These are phyloP conservation scores for Epinotia demarniana DNA, from an alignment of 2,888 invertebrate genomes.

Conservation along the genomic window DNA sequence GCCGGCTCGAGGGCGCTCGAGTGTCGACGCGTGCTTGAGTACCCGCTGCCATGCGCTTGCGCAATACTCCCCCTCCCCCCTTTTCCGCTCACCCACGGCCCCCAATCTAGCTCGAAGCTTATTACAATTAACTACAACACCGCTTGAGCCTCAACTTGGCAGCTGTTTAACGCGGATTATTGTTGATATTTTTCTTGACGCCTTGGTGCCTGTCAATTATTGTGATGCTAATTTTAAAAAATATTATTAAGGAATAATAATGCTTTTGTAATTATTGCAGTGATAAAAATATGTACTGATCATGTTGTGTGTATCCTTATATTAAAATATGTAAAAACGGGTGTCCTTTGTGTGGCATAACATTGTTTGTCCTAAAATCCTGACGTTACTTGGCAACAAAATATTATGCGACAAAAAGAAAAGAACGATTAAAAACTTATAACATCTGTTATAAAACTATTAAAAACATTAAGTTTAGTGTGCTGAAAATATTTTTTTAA, in stretches of 20 bases:
- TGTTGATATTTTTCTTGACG: slow-evolving; percentile 49
- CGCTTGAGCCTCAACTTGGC: slow-evolving; percentile 73
- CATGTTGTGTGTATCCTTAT: too few species aligned
- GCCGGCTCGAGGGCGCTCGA: slow-evolving; percentile 75
- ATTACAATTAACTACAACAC: slow-evolving; percentile 77
- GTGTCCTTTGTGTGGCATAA: too few species aligned
- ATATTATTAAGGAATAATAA: neutral
- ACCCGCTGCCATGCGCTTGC: slow-evolving; percentile 72
- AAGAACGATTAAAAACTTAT: too few species aligned
- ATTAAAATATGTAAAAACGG: too few species aligned
- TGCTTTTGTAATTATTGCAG: too few species aligned
- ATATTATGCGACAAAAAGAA: too few species aligned
- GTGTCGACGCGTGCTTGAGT: slow-evolving; percentile 82
- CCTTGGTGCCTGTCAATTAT: slow-evolving; percentile 44
- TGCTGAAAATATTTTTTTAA: too few species aligned
- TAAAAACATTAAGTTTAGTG: too few species aligned
- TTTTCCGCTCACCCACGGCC: slow-evolving; percentile 45
- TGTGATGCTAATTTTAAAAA: slow-evolving; percentile 20
- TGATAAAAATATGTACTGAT: too few species aligned
- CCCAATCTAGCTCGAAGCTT: slow-evolving; percentile 61
- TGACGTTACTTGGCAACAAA: too few species aligned
- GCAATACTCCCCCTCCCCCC: slow-evolving; percentile 59
- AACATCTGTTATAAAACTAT: too few species aligned
- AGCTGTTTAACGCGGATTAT: slow-evolving; percentile 56
- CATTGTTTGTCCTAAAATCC: too few species aligned